These are phyloP conservation scores for Acanthopleura granulata DNA, from an alignment of 2,888 invertebrate genomes.

Conservation along the genomic window DNA sequence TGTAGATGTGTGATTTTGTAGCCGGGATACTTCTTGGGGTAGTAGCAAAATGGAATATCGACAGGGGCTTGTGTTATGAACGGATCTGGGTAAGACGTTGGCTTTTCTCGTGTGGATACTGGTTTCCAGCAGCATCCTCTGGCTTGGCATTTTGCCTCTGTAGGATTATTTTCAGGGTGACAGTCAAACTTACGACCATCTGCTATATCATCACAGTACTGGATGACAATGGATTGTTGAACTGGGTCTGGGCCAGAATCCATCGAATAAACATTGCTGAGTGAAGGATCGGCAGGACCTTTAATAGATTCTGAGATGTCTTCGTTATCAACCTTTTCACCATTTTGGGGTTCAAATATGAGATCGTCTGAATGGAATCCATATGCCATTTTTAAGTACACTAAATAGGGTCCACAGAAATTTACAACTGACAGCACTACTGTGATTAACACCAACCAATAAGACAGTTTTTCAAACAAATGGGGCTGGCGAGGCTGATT, in stretches of 20 bases:
- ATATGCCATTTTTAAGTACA: constrained; percentile 17
- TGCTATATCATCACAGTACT: not conserved
- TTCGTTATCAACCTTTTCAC: not conserved
- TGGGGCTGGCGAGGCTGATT: not conserved
- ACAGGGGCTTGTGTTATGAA: constrained; percentile 28
- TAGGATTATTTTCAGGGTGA: constrained; percentile 38
- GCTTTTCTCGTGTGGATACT: constrained; percentile 20
- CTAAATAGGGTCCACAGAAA: not conserved
- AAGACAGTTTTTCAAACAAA: not conserved
- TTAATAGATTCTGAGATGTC: not conserved
- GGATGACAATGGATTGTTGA: not conserved
- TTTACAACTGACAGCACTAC: not conserved
- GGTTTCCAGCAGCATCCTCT: constrained; percentile 50
- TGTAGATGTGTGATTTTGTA: constrained; percentile 31
- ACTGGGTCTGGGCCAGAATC: not conserved
- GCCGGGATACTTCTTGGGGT: constrained; percentile 41
- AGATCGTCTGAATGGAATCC: constrained; percentile 13
- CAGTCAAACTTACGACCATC: constrained; percentile 48
- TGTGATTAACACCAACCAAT: not conserved
- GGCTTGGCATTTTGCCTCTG: constrained; percentile 32
- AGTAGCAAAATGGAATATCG: constrained; percentile 46
- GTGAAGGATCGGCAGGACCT: not conserved
- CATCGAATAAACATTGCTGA: not conserved
- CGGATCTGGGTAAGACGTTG: constrained; percentile 16
- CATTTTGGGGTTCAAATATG: not conserved